Base-by-base conservation (phyloP, 1,140 invertebrate genomes). In the Drosophila paulistorum region DNA sequence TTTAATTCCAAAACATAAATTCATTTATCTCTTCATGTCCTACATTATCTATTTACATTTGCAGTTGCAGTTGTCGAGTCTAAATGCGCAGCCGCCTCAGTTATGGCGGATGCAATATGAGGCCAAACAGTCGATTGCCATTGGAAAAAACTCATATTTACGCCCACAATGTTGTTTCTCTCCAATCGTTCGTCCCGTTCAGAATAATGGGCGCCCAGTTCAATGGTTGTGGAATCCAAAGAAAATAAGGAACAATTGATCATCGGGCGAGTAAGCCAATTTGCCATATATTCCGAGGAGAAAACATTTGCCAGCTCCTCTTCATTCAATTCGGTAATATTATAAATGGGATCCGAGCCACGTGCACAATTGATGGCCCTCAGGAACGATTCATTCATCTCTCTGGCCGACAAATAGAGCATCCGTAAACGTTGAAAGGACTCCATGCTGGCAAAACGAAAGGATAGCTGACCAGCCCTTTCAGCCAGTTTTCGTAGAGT, bases 371-470 rank as follows among this genome's bases (percentile, higher is more conserved):
- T 26, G 9, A 63, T 23, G 6, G 42, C 26, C 14, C 2, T 14
- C 1, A 42, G 14, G 3, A 63, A 33, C 1, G 61, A 35, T n/a
- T 5, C 45, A 45, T 17, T 48, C 30, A 51, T 30, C 3, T 51
- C 42, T 33, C 6, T 13, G n/a, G 42, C 61, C 42, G 42, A 14
- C 3, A 33, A 17, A 30, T 63, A 63, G 10, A 63, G 61, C n/a
- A 14, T 33, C 13, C 61, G 10, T 3, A 63, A 20, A 17, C 26
- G 41, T 13, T 48, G 61, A 9, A 51, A 48, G 13, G 11, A 2
- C 3, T 11, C 11, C 10, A 13, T 23, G 4, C 45, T 20, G 20
- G 17, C 20, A 23, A 20, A 51, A 11, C 45, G 42, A 13, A 48
- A 7, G 4, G 23, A n/a, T 33, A n/a, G 26, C 33, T 58, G 30